Evolutionary conservation across 2,797 vertebrate genomes (phyloP), one percentile per base, ranked within the genome.

Genomic region (Carcharodon carcharias): DNA sequence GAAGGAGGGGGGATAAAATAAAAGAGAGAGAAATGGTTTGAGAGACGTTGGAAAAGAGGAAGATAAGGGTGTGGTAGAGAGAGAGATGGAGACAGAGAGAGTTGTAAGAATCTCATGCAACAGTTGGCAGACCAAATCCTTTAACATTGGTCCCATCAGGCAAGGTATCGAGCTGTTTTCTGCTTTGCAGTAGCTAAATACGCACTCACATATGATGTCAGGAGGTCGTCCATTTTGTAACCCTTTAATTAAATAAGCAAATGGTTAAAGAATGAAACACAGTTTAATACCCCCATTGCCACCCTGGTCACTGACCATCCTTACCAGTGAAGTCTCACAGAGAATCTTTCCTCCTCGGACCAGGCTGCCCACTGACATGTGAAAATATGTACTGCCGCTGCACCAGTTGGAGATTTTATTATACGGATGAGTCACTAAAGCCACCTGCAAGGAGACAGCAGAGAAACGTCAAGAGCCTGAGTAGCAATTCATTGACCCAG

Each of bases 151-250:
- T 54, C 0, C 65, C 94, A 23, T 98, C 96, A 97, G 96, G 97
- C 96, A 16, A 97, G 96, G 95, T 97, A 96, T 95, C 71, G 97
- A 54, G 97, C 96, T 96, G 96, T 98, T 96, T 97, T 98, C 96
- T 98, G 97, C 96, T 98, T 98, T 23, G 97, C 96, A 0, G 97
- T 96, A 45, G 88, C 98, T 97, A 98, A 96, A 96, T 99, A 98
- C 97, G 98, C 98, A 96, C 96, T 98, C 96, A 99, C 98, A 0
- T 99, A 99, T 0, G 99, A 99, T 31, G 99, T 99, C 97, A 99
- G 97, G 80, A 99, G 98, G 97, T 99, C 99, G 0, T 99, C 99
- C 98, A 99, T 99, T 98, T 99, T 99, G 98, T 99, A 99, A 96
- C 99, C 99, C 99, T 99, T 97, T 63, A 96, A 96, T 96, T 35